Conservation (phyloP, 2,888 invertebrate species). For the Coleophora flavipennella region DNA sequence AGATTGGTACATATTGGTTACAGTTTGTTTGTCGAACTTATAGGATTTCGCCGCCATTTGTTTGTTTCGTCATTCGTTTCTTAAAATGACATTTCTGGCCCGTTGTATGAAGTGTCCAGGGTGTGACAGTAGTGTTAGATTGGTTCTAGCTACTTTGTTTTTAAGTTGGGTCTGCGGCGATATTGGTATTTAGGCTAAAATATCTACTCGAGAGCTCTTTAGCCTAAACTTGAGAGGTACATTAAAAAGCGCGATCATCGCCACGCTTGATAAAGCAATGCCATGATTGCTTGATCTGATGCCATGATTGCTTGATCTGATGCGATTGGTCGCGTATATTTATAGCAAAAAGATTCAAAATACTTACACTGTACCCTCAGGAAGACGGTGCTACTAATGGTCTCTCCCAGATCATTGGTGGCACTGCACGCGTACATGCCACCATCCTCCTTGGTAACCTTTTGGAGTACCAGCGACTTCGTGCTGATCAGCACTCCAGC, state of each 20-base stretch:
- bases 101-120: no score
- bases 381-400: conserved; percentile 81
- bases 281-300: no score
- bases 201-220: background rate
- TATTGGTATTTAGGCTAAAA: no score
- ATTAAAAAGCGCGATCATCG: background rate
- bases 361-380: conserved; percentile 88
- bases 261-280: background rate
- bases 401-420: conserved; percentile 86
- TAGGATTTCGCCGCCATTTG: no score
- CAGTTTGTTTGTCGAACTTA: no score
- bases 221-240: background rate
- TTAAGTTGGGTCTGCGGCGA: no score
- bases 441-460: conserved; percentile 83
- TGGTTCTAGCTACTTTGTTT: no score
- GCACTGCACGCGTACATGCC: conserved; percentile 89
- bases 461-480: conserved; percentile 87
- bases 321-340: background rate
- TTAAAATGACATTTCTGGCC: no score
- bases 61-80: no score
- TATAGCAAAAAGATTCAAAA: background rate
- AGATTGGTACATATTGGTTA: no score
- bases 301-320: no score
- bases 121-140: no score
- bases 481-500: conserved; percentile 91